Evolutionary conservation across 2,888 invertebrate species (phyloP), one percentile per base, ranked within the genome.

Genomic region (Drosophila niveifrons): DNA sequence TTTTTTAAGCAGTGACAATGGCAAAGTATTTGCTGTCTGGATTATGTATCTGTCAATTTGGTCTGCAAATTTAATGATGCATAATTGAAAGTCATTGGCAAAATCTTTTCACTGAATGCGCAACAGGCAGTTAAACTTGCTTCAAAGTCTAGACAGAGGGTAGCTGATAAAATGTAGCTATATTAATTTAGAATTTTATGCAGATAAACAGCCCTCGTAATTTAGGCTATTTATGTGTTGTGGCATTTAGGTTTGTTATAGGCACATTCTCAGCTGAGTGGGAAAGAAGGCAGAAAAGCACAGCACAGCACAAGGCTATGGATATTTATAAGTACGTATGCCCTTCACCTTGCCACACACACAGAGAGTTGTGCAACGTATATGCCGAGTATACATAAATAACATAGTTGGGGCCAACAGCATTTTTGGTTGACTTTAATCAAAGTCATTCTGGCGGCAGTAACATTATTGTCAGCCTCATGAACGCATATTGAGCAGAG

Each of bases 331-430:
- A 59, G 71, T 56, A 47, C 15, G 11, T 43, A 28, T 59, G 71
- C 41, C 82, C 85, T 82, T 81, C 82, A 79, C 84, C 79, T 84
- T 81, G 66, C 66, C 51, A 58, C 61, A 18, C 55, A 70, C 43
- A 56, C 47, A 15, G 13, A 23, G 23, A 29, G 17, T 48, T 11
- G 28, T 31, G 8, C 39, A 43, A 44, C 46, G 44, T 18, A 31
- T 3, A 6, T 39, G n/a, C 39, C 39, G 39, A n/a, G 17, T 2
- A 15, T 13, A 44, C 41, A 71, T n/a, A 47, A 55, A 68, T 41
- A 55, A 44, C 59, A 75, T 71, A 61, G 66, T 71, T 72, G 15
- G 18, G 50, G 64, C 44, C 39, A 55, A 62, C 39, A 62, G 51
- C 47, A 67, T 72, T 75, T 67, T 63, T 52, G 72, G 56, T 23